Evolutionary conservation across 2,113 vertebrate species (phyloP), one percentile per base, ranked within the genome.

Genomic region (Syrmaticus mikado): DNA sequence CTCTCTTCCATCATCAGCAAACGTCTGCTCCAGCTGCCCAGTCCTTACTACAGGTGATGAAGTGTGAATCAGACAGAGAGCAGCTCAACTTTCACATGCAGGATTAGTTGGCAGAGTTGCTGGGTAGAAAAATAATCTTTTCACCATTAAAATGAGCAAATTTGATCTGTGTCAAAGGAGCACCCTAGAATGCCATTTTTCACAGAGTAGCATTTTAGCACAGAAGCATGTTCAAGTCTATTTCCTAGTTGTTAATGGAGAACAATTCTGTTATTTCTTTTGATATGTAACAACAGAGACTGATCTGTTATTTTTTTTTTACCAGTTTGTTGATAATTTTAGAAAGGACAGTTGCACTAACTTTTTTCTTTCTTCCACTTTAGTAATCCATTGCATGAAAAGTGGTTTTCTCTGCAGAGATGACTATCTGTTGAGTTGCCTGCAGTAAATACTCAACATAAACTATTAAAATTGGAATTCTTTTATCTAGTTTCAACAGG

Each of bases 11-110:
- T 83, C 86, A 81, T 22, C 92, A 91, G 32, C 24, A 78, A 73
- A 87, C 32, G 11, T 7, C 78, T 91, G 84, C 12, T 92, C 34
- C 74, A 92, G 74, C 82, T 80, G 78, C 88, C 58, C 86, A 66
- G 4, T 45, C 45, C 82, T 78, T 87, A 12, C 61, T 88, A 9
- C 83, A 93, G 93, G 84, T 93, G 94, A 90, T 94, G 93, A 96
- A 87, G 92, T 89, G 85, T 79, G 85, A 94, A 91, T 82, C 93
- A 92, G 79, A 61, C 55, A 80, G 78, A 83, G 28, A 1, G 4
- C 82, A 93, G 93, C 87, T 96, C 94, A 93, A 2, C 75, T 96
- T 96, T 95, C 93, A 87, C 3, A 0, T 77, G 52, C 65, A 94
- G 91, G 87, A 89, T 95, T 94, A 95, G 28, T 84, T 93, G 82